These are phyloP conservation scores for Nannoperca australis DNA, from an alignment of 2,797 vertebrate species.

Conservation along the genomic window DNA sequence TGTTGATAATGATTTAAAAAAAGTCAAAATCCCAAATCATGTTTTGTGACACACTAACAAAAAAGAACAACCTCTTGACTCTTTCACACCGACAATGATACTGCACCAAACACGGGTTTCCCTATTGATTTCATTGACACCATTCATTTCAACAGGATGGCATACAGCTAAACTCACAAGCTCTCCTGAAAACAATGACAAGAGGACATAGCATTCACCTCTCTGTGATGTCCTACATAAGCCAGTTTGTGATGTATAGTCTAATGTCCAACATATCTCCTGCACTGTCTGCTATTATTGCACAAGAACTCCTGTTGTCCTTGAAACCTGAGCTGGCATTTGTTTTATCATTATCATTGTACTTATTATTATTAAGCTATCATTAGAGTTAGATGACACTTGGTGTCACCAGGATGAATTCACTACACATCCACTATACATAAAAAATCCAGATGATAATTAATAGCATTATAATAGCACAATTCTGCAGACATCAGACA, in stretches of 20 bases:
- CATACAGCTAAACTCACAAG: background rate
- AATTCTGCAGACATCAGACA: background rate
- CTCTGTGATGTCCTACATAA: constrained; percentile 30
- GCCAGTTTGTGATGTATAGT: constrained; percentile 32
- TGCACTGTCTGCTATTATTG: constrained; percentile 14
- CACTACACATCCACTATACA: background rate
- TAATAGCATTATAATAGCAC: background rate
- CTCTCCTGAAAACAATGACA: constrained; percentile 13
- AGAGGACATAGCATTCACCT: constrained; percentile 16
- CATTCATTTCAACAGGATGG: background rate
- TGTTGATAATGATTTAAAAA: background rate
- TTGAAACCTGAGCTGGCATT: constrained; percentile 22
- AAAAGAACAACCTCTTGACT: background rate
- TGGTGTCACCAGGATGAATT: background rate
- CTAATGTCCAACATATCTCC: constrained; percentile 9
- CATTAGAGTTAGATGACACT: background rate
- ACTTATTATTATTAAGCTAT: too few species aligned
- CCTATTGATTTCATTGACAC: background rate
- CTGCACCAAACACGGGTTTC: background rate
- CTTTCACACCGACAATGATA: background rate
- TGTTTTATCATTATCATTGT: background rate
- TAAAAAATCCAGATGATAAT: background rate
- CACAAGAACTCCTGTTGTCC: constrained; percentile 21
- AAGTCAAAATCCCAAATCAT: background rate
- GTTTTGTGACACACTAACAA: background rate